Evolutionary conservation across 1,140 invertebrate genomes (phyloP).

Genomic region (Hylyphantes graminicola): DNA sequence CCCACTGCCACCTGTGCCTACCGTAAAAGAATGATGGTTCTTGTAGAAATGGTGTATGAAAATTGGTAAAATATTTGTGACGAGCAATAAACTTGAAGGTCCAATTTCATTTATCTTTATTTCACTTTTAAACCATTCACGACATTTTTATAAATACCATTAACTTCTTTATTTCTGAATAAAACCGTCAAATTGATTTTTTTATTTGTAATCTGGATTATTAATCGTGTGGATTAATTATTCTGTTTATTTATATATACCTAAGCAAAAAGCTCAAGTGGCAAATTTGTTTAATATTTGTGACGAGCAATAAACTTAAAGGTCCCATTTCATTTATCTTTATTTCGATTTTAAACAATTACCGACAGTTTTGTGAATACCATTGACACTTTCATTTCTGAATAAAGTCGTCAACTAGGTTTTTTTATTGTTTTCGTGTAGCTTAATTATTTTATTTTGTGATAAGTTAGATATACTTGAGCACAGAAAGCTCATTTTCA

Average conservation of each 20-base stretch:
- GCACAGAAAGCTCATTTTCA: no score
- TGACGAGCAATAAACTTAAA: background rate
- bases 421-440: no score
- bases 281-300: background rate
- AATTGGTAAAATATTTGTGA: background rate
- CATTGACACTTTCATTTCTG: no score
- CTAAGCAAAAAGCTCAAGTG: no score
- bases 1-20: slow-evolving; percentile 18
- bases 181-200: no score
- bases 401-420: no score
- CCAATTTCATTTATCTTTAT: background rate
- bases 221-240: no score
- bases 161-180: no score
- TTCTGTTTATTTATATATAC: no score
- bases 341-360: background rate
- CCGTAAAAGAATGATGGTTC: background rate
- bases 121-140: background rate
- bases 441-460: no score
- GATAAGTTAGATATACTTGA: no score
- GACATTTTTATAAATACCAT: background rate
- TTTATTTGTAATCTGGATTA: no score
- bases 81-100: background rate
- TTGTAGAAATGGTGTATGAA: background rate
- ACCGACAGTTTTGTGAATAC: background rate
- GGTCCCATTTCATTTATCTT: background rate